Base-by-base conservation (phyloP, 2,113 vertebrate genomes). In the Chaetodon trifascialis region DNA sequence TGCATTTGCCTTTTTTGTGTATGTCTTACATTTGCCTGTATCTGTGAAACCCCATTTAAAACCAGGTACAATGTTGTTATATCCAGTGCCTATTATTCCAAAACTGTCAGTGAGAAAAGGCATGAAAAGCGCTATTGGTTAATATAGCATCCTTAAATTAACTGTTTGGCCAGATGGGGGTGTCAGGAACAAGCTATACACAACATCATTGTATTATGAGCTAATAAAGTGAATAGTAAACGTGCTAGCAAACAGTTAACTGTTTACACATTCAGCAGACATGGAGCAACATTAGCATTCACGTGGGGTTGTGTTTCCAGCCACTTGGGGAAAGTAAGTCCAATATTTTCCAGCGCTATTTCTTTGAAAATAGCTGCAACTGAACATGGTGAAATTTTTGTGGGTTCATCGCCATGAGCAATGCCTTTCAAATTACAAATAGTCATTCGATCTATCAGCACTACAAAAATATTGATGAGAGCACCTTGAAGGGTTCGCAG, bases 401-500 rank as follows among this genome's bases (percentile, higher is more conserved):
- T 30, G 30, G n/a, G 56, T 11, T 34, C 21, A 2, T 44, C 9
- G 5, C 56, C 14, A 63, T 36, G 16, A 51, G 15, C 16, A 49
- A 25, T 5, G 30, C 10, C 14, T 56, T 60, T 60, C 0, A 49
- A 56, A 40, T 40, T 40, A 40, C 38, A 7, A 5, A 40, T 4
- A 40, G 38, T 40, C 2, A 74, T 58, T 44, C 63, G 23, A 23
- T 51, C 6, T 5, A 30, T 66, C 5, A 8, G 1, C 68, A 11
- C 16, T 60, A 47, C 42, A 65, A 42, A 52, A 36, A 16, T 66
- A 69, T 47, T 59, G 42, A 68, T 76, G 40, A 38, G 23, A 77
- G 15, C 38, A 0, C 25, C 30, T 76, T 54, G 10, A 62, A 52
- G 19, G 16, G 49, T 23, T 85, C 25, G 21, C 65, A 49, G 7